These are phyloP conservation scores for Brachypteracias leptosomus DNA, from an alignment of 2,113 vertebrate species.

Conservation along the genomic window DNA sequence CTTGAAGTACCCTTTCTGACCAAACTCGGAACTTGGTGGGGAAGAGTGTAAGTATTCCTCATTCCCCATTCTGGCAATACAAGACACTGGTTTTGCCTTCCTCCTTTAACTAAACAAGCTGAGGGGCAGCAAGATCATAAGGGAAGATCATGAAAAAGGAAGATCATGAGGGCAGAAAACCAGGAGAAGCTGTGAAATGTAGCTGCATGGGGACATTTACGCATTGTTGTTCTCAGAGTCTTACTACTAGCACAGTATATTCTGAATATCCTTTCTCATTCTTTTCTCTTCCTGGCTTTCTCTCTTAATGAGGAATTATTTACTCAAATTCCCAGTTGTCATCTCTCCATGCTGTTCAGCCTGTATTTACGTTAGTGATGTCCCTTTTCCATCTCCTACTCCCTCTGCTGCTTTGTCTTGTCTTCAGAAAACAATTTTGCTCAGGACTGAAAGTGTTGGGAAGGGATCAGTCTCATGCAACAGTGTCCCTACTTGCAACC, in stretches of 20 bases:
- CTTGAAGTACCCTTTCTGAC: neutral
- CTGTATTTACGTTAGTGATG: neutral
- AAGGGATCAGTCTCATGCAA: neutral
- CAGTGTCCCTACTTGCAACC: neutral
- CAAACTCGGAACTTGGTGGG: neutral
- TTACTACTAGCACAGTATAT: neutral
- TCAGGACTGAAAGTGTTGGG: neutral
- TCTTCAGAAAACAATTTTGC: neutral
- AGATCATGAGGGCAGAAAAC: neutral
- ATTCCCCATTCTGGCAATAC: neutral
- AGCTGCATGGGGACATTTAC: fast-evolving
- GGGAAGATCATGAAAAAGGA: neutral
- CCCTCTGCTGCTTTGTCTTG: neutral
- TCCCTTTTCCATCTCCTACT: neutral
- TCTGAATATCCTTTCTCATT: neutral
- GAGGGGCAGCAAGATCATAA: neutral
- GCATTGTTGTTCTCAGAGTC: neutral
- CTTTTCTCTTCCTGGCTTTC: neutral
- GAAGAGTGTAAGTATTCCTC: neutral
- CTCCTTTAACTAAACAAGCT: neutral
- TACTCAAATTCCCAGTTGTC: neutral
- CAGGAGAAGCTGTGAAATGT: neutral
- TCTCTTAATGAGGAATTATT: neutral
- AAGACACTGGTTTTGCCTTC: neutral
- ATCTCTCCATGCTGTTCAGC: neutral